These are phyloP conservation scores for Polypedilum pembai DNA, from an alignment of 1,140 invertebrate genomes.

Conservation along the genomic window DNA sequence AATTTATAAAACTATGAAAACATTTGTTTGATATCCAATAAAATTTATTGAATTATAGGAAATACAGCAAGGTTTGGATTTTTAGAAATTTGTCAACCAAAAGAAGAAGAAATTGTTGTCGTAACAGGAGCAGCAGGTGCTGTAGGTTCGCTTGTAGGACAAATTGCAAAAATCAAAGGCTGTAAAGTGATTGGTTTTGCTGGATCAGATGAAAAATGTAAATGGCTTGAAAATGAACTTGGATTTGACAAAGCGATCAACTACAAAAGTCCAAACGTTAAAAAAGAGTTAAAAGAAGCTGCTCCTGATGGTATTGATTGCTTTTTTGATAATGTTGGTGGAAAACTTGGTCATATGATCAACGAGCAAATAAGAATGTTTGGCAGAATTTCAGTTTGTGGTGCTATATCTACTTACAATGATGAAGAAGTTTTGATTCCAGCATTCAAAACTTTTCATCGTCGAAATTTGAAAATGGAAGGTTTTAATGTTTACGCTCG, in stretches of 20 bases:
- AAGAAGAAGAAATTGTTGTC: conserved; percentile 59
- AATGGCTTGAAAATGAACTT: conserved; percentile 57
- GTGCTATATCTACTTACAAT: conserved; percentile 44
- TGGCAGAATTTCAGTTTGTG: conserved; percentile 54
- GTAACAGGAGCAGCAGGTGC: conserved; percentile 61
- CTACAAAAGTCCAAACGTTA: conserved; percentile 57
- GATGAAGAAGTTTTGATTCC: not conserved
- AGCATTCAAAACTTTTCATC: not conserved
- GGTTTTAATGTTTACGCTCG: conserved; percentile 49
- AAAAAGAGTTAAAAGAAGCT: conserved; percentile 47
- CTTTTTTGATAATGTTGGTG: conserved; percentile 63
- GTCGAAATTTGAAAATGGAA: conserved; percentile 52
- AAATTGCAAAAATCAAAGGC: conserved; percentile 64
- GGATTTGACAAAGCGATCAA: conserved; percentile 65
- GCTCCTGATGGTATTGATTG: conserved; percentile 60
- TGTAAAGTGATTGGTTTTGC: conserved; percentile 64
- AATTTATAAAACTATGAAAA: no score
- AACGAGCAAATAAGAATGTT: conserved; percentile 52
- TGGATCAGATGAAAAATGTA: conserved; percentile 60
- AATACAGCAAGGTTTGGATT: conserved; percentile 68
- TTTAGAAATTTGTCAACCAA: conserved; percentile 58
- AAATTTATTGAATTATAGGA: no score
- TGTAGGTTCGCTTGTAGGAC: conserved; percentile 62
- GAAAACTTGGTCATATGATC: conserved; percentile 52
- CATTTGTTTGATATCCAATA: no score